Base-by-base conservation (phyloP, 1,140 invertebrate species). In the Pollicipes pollicipes region DNA sequence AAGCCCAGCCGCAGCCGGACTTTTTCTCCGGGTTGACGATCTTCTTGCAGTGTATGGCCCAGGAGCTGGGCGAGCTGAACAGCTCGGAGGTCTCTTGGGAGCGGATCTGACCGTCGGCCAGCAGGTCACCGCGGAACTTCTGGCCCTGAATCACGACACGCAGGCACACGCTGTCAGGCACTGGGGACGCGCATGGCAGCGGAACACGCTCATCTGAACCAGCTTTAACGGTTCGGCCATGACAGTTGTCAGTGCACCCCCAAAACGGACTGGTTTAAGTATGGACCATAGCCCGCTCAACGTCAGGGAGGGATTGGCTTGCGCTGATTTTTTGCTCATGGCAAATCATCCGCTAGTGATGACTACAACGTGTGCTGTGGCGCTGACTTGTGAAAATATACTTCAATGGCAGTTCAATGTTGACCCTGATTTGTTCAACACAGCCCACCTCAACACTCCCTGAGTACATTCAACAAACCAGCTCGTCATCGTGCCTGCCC, bases 21-120 rank as follows among this genome's bases (percentile, higher is more conserved):
- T 92, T 93, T 78, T 93, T 93, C 70, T 91, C 88, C 8, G 91
- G 90, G 81, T 94, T 94, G 28, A 93, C 89, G 68, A 93, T 89
- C 73, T 90, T 84, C 77, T 94, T 94, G 78, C 92, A 95, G 77
- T 92, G 87, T 76, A 91, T 90, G 0, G 91, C 91, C 92, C 91
- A 95, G 4, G 91, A 89, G 76, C 90, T 92, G 29, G 91, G 91
- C n/a, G 90, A 91, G 72, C 87, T 86, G 80, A 93, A 95, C 75
- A 91, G 84, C 73, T 91, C 88, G 78, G 90, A 87, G 69, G 89
- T 90, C 81, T 93, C 90, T 79, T 90, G 88, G 72, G 90, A 92
- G 78, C 88, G 86, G 71, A 95, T 95, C 83, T 90, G 91, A 35
- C 92, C 92, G 84, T 90, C 90, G 66, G 86, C 78, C 74, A 93